Evolutionary conservation across 1,140 invertebrate genomes (phyloP), one percentile per base, ranked within the genome.

Genomic region (Dolichoris vasculosae): DNA sequence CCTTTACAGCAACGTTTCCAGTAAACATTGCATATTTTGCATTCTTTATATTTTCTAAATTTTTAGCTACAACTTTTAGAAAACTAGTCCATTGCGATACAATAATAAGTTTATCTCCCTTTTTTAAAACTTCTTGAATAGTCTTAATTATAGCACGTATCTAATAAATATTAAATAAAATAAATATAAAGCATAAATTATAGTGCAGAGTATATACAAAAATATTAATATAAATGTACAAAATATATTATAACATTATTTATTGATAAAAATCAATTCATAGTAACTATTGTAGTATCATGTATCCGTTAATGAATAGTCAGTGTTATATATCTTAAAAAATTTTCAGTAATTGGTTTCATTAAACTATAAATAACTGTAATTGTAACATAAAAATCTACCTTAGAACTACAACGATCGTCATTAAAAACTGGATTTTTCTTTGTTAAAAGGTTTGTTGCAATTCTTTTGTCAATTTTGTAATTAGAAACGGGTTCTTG

Each of bases 31-130:
- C 92, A 89, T 94, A 95, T 2, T 89, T 87, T 11, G 97, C 93
- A 2, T 91, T 89, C 23, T 92, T 89, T 8, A 92, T 69, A 20
- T 80, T 84, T 13, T 93, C 88, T 30, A 98, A 92, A 89, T 96
- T 95, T 1, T 89, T 84, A 46, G 94, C 94, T 23, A 98, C 91
- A 43, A 98, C 94, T 1, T 95, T 90, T 11, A 98, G 91, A 89
- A 97, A 95, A 1, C 94, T 95, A 0, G 97, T 96, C 97, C 97
- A 98, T 90, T 98, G 97, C 0, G 97, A 98, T 2, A 98, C 97
- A 13, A 98, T 94, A 4, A 98, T 95, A n/a, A 95, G 94, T 90
- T 97, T 97, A 83, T 97, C 96, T 30, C 92, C 91, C 88, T 89
- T 88, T 35, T 87, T 43, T 32, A 96, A 88, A n/a, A 96, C 94